Evolutionary conservation across 2,888 invertebrate genomes (phyloP), one percentile per base, ranked within the genome.

Genomic region (Thalpophila matura): DNA sequence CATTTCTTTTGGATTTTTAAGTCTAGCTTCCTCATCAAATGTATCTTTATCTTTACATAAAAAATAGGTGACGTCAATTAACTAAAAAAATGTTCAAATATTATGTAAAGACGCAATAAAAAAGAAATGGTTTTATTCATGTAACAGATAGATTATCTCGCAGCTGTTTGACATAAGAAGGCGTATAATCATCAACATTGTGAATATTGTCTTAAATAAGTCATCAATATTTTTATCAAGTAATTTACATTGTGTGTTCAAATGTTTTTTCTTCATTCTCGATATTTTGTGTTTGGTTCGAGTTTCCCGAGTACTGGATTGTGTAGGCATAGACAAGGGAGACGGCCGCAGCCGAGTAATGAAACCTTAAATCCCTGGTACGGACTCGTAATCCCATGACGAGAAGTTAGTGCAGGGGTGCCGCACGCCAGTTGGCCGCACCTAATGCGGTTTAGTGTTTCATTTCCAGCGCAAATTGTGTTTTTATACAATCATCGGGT

Each of bases 311-410:
- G 86, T 83, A 83, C n/a, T n/a, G 61, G 80, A 81, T 22, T 64
- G 5, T 4, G 69, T 50, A 68, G 68, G 45, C 35, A 58, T 58
- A 79, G 65, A 70, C 72, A 74, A 79, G 82, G 86, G 83, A 69
- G 76, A 79, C 80, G 82, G 81, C 85, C 79, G 75, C 81, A 76
- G 79, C 88, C 85, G 86, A 92, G 92, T 94, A 95, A 94, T 94
- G 94, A 95, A 94, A 95, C 94, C 95, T 93, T 94, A 95, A 95
- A 95, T 94, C 95, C 93, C 94, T 93, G 91, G 93, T 93, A 89
- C 91, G 89, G 87, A 91, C 89, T 94, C 92, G 90, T 94, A 95
- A 95, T 95, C 95, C 94, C 92, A 88, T 89, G 91, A 89, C 92
- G 92, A 92, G 90, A 90, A 89, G 90, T 89, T 86, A 88, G 82